Percentiles rank a stretch among this genome's conserved stretches.
phyloP scores from a whole-genome alignment of 2,113 vertebrate genomes.

The Aramus guarauna region DNA sequence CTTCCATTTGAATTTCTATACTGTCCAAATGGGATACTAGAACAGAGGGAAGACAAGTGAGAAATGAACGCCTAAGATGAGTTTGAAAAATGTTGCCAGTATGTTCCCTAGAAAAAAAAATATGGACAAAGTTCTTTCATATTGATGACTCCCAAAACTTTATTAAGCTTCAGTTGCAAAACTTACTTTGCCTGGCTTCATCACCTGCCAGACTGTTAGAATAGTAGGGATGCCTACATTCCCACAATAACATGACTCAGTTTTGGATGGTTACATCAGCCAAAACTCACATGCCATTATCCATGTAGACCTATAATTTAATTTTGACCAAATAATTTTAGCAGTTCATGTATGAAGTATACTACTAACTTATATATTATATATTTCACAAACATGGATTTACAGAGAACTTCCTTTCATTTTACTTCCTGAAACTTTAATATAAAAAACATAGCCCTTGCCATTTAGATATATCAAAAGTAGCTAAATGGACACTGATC shows the following conservation, averaged over 20 bases:
- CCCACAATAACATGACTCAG: neutral
- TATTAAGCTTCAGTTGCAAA: neutral
- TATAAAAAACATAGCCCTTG: neutral
- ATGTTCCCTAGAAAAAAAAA: neutral
- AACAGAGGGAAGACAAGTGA: neutral
- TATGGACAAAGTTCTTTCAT: neutral
- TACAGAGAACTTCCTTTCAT: neutral
- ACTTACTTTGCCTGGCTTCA: neutral
- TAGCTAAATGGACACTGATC: neutral
- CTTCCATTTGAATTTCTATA: neutral
- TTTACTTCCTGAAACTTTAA: neutral
- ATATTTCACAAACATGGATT: neutral
- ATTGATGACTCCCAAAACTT: neutral
- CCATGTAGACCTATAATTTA: neutral
- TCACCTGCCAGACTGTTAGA: neutral
- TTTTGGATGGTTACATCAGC: neutral
- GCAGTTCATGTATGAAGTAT: neutral
- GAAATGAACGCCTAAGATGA: neutral
- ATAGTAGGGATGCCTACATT: neutral
- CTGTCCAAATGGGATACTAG: neutral
- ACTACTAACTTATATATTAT: neutral
- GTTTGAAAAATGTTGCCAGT: neutral
- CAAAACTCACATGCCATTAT: neutral
- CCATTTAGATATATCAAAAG: neutral
- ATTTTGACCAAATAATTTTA: neutral